Evolutionary conservation across 1,140 invertebrate genomes (phyloP), one percentile per base, ranked within the genome.

Genomic region (Drosophila murphyi): DNA sequence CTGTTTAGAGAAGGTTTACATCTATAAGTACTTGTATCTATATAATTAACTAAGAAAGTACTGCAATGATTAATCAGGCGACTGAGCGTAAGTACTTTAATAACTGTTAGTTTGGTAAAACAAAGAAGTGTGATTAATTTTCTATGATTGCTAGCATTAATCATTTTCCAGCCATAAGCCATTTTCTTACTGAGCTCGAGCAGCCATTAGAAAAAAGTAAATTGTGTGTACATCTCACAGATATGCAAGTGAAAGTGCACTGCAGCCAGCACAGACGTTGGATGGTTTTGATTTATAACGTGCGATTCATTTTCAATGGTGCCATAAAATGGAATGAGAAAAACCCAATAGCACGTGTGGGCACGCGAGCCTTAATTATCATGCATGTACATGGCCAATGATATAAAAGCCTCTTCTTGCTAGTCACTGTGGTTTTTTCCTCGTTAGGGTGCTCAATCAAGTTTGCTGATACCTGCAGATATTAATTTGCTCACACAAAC

Each of bases 281-380:
- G 20, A 20, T 20, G 39, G 37, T 64, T 77, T 77, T 80, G 77
- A 80, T 80, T 77, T 77, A 80, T 80, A 39, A 43, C 63, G 34
- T n/a, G 45, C 72, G 63, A 64, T 71, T 60, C 68, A 63, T 59
- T 63, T 60, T 34, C 35, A 69, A 64, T 72, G 62, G n/a, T 3
- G 41, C 47, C 64, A 55, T 55, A 55, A 64, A 68, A 54, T 20
- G 35, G 45, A 67, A 57, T 57, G 56, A 45, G 35, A 47, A 70
- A 71, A 54, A 59, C 43, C 8, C 31, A 5, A 31, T 5, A 43
- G 48, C 50, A 70, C 67, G 60, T 70, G 59, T 70, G 68, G 48
- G 35, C n/a, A 48, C 39, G 43, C 12, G 31, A 48, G 12, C 63
- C 64, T 70, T 48, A 77, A 74, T 77, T 64, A 77, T 48, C 54